Evolutionary conservation across 2,113 vertebrate species (phyloP), one percentile per base, ranked within the genome.

Genomic region (Sorex fumeus): DNA sequence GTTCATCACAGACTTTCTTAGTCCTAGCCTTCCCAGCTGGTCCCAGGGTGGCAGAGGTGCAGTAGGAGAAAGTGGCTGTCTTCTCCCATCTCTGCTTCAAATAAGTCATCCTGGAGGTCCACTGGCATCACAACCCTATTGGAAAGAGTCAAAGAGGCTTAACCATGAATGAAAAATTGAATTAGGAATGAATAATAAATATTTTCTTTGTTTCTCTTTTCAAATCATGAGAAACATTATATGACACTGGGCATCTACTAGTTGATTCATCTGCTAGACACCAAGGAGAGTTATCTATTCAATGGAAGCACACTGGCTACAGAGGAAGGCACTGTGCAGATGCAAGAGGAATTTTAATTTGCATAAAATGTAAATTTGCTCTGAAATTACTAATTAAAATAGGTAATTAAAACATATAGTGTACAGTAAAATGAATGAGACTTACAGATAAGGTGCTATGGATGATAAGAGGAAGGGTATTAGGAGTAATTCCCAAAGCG

Each of bases 301-400:
- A 36, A 27, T 30, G 23, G n/a, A n/a, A n/a, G n/a, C 79, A 1
- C 36, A 62, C n/a, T 76, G n/a, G 9, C 25, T 75, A 53, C 10
- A 64, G 30, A 32, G 32, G 12, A 25, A 78, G 23, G 53, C 4
- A n/a, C 2, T 84, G 4, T 53, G 12, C 21, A 67, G 16, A 47
- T 57, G 16, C 76, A 27, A 93, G 47, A 75, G 36, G 57, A 83
- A 86, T 69, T 78, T 83, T 43, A 85, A 90, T 40, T 43, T 82
- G 19, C 27, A 77, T 60, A 18, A 84, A 53, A 23, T 18, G 81
- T 53, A 91, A 50, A 76, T 87, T 27, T 75, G 16, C 28, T 83
- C 12, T n/a, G n/a, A 69, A 32, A 32, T 69, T 67, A 82, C 57
- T 83, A 72, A 76, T 53, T 40, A 86, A 62, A 16, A 32, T 32